A percentile compares a stretch with the other conserved stretches of the same genome.
Conservation (phyloP, 2,113 vertebrate species). For the Catagonus wagneri region DNA sequence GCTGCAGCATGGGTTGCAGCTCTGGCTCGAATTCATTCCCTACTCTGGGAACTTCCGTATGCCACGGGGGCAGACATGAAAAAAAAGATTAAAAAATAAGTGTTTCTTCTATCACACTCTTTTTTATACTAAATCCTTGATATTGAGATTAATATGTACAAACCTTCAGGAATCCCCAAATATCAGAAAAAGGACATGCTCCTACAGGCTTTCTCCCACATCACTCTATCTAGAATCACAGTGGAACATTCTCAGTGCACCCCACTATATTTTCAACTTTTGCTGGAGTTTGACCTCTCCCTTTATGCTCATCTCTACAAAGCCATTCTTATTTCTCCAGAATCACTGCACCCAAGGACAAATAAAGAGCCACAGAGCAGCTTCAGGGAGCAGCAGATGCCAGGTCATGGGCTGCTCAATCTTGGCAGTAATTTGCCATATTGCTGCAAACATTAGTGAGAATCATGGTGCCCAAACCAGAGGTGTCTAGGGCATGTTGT, state of each 20-base stretch:
- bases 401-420: background rate
- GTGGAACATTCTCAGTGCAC: background rate
- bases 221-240: background rate
- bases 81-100: too few relatives aligned
- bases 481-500: background rate
- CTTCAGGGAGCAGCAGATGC: background rate
- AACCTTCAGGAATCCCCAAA: conserved; percentile 21
- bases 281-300: background rate
- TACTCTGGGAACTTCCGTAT: too few relatives aligned
- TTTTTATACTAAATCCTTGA: background rate
- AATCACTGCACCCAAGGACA: background rate
- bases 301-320: background rate
- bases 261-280: background rate
- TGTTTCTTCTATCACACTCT: background rate
- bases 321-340: background rate
- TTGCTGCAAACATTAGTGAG: background rate
- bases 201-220: background rate
- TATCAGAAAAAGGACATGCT: background rate
- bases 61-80: too few relatives aligned
- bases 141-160: background rate
- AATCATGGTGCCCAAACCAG: background rate
- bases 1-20: too few relatives aligned
- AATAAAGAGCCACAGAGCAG: background rate
- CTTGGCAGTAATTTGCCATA: background rate
- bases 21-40: too few relatives aligned